phyloP scores from a whole-genome alignment of 2,113 vertebrate species.

The Sciurus niger region DNA sequence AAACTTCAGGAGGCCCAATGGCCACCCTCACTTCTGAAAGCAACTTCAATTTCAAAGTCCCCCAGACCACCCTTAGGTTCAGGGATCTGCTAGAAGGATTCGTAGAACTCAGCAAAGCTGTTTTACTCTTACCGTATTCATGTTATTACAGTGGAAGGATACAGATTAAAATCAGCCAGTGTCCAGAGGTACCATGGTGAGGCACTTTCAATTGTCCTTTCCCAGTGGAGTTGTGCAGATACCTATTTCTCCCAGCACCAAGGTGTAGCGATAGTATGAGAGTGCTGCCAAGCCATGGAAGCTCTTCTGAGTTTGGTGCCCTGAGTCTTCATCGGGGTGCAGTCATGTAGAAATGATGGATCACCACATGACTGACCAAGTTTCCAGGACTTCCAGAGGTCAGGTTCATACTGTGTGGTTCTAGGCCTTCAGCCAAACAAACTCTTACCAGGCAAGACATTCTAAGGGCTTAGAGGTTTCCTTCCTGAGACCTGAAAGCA shows the following conservation, averaged over 20 bases:
- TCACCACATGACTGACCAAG: neutral
- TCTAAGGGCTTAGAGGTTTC: neutral
- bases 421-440: neutral
- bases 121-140: neutral
- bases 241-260: neutral
- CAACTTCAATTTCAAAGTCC: constrained; percentile 17
- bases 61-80: neutral
- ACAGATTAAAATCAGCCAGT: constrained; percentile 10
- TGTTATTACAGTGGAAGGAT: neutral
- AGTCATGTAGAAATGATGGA: neutral
- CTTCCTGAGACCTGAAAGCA: neutral
- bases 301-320: neutral
- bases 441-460: neutral
- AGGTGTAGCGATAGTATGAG: neutral
- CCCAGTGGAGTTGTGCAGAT: neutral
- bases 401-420: neutral
- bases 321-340: neutral
- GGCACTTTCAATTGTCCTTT: neutral
- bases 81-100: neutral
- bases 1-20: neutral
- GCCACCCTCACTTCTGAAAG: neutral
- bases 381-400: neutral
- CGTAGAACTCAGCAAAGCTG: neutral
- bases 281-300: neutral
- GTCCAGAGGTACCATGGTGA: neutral